Percentiles rank a stretch among this genome's conserved stretches.
Evolutionary conservation across 2,797 vertebrate species (phyloP).

Genomic region (Cynopterus sphinx): DNA sequence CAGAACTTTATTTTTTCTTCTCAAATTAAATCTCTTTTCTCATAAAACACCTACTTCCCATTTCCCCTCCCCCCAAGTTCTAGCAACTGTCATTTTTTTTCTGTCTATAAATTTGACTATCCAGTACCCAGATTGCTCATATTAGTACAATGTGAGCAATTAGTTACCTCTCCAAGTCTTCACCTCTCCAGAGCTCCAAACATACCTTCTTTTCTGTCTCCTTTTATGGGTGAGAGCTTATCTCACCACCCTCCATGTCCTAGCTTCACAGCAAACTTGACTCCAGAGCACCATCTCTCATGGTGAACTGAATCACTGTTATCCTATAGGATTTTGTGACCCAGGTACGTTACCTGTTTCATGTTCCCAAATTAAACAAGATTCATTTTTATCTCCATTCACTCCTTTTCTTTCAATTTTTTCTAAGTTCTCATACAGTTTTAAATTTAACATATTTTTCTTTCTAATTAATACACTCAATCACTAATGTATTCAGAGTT

Average conservation of each 20-base stretch:
- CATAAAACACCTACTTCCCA: background rate
- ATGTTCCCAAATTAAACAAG: background rate
- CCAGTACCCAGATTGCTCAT: background rate
- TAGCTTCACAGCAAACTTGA: background rate
- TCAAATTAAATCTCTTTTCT: background rate
- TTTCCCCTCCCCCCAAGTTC: background rate
- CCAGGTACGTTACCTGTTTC: background rate
- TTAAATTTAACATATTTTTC: background rate
- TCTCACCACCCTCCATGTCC: background rate
- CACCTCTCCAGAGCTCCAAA: background rate
- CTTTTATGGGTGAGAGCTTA: background rate
- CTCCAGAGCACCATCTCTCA: background rate
- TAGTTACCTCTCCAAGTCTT: background rate
- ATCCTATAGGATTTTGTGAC: background rate
- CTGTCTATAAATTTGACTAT: background rate
- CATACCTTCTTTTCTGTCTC: background rate
- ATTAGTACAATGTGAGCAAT: background rate
- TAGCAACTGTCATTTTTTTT: background rate
- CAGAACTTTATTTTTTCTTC: background rate
- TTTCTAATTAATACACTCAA: background rate
- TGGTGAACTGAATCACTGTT: background rate
- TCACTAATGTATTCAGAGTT: background rate
- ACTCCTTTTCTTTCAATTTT: background rate
- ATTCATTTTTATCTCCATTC: background rate
- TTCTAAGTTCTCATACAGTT: background rate